phyloP scores from a whole-genome alignment of 2,113 vertebrate genomes.

The Corvus hawaiiensis region DNA sequence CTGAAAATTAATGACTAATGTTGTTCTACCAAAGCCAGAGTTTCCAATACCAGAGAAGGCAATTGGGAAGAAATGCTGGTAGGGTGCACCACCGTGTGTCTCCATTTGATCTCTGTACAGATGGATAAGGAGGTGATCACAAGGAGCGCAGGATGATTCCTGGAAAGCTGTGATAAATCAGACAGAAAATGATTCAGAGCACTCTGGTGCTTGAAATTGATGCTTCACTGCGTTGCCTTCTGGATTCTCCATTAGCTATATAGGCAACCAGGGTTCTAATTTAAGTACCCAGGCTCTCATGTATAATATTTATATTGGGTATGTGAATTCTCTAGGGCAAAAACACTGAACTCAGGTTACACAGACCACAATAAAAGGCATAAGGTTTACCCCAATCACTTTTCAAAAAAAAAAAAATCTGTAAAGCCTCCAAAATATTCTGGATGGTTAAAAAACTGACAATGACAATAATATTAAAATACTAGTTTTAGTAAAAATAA shows the following conservation, averaged over 20 bases:
- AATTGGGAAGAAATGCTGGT: not conserved
- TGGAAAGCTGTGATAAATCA: slow-evolving; percentile 29
- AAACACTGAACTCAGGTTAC: not conserved
- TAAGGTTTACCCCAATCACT: rapidly evolving
- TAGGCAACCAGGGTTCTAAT: not conserved
- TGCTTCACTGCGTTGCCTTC: not conserved
- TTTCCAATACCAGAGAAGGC: not conserved
- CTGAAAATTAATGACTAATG: not conserved
- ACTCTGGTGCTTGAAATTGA: not conserved
- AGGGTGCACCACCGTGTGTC: not conserved
- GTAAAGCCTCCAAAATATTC: not conserved
- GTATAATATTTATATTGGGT: not conserved
- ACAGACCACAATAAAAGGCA: not conserved
- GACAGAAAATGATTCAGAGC: not conserved
- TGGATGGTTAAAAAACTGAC: not conserved
- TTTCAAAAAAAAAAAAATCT: too few relatives aligned
- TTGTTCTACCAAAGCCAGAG: not conserved
- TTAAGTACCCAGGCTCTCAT: not conserved
- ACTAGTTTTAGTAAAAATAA: not conserved
- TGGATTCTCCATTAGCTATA: not conserved
- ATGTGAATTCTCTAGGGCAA: not conserved
- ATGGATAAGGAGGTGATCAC: not conserved
- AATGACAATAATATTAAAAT: not conserved
- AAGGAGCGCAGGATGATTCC: not conserved
- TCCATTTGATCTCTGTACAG: not conserved